phyloP scores from a whole-genome alignment of 2,888 invertebrate genomes.

The Hofmannophila pseudospretella region DNA sequence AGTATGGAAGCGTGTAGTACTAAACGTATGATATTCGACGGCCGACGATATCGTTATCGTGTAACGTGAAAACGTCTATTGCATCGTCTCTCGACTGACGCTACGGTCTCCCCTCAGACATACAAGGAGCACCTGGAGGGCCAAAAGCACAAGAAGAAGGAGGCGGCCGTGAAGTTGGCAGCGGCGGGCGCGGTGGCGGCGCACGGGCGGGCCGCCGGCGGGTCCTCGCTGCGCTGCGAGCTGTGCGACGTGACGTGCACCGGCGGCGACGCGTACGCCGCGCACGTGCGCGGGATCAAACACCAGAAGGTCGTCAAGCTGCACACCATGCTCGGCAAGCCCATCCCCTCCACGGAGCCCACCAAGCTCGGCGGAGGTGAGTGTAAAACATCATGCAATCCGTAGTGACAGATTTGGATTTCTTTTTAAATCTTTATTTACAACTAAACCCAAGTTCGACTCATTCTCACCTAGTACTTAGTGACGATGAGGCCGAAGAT shows the following conservation, averaged over 20 bases:
- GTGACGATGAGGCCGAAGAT: too few species aligned
- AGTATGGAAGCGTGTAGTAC: too few species aligned
- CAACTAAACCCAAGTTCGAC: too few species aligned
- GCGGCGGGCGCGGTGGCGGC: slow-evolving; percentile 72
- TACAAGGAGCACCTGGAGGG: slow-evolving; percentile 96
- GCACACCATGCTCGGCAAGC: slow-evolving; percentile 97
- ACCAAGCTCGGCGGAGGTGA: slow-evolving; percentile 83
- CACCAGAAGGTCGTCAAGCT: slow-evolving; percentile 98
- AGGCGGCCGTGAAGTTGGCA: slow-evolving; percentile 80
- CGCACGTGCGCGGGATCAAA: slow-evolving; percentile 97
- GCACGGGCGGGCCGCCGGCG: slow-evolving; percentile 47
- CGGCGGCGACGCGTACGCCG: slow-evolving; percentile 98
- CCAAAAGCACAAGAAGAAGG: slow-evolving; percentile 99
- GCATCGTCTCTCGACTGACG: too few species aligned
- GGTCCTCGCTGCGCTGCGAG: slow-evolving; percentile 89
- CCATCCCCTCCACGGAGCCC: slow-evolving; percentile 96
- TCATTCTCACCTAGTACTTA: too few species aligned
- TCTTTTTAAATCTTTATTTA: too few species aligned
- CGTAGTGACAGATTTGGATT: too few species aligned
- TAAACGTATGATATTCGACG: too few species aligned
- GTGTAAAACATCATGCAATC: too few species aligned
- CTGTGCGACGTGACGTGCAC: slow-evolving; percentile 99
- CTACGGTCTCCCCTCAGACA: slow-evolving; percentile 47
- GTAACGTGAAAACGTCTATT: too few species aligned
- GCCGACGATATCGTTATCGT: too few species aligned